Base-by-base conservation (phyloP, 1,140 invertebrate genomes). In the Leptinotarsa texana region DNA sequence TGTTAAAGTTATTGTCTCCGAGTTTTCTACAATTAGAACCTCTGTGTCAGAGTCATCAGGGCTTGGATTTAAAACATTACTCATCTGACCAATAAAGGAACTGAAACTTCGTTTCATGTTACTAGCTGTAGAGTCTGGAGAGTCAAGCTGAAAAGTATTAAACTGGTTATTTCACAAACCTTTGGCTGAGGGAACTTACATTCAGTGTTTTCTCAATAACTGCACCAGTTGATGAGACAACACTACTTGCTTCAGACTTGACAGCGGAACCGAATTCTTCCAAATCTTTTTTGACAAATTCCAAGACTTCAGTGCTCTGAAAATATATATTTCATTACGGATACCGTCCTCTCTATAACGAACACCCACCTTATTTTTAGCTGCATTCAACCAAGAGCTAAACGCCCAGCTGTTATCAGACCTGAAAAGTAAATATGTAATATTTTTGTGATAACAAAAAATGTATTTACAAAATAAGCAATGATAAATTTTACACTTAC, bases 201-300 rank as follows among this genome's bases (percentile, higher is more conserved):
- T 90, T 90, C 13, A 93, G 83, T 69, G 91, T 93, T 82, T 92
- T 92, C 78, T 90, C 90, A 48, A 93, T 85, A 33, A 88, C 89
- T 73, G 86, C 88, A 11, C 91, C 90, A 3, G 90, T 91, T 51
- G 88, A 87, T 65, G 85, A 87, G 71, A 92, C 89, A 22, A 91
- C 89, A 84, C 88, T 88, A 66, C 85, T 89, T 4, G 92, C 91
- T 85, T 93, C 92, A 81, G 88, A 88, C 84, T 90, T 90, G 27
- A 93, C 91, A 21, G 90, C 91, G 72, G 87, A 88, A 42, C 91
- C 90, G 79, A 93, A 90, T 84, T 94, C 93, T 81, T 90, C 90
- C 57, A 94, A 82, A 85, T 94, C 93, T 82, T 91, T 90, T 80
- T 92, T 92, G 74, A 94, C 92, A 87, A 93, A 92, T 72, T 93